phyloP scores from a whole-genome alignment of 2,113 vertebrate species.

The Saguinus midas region DNA sequence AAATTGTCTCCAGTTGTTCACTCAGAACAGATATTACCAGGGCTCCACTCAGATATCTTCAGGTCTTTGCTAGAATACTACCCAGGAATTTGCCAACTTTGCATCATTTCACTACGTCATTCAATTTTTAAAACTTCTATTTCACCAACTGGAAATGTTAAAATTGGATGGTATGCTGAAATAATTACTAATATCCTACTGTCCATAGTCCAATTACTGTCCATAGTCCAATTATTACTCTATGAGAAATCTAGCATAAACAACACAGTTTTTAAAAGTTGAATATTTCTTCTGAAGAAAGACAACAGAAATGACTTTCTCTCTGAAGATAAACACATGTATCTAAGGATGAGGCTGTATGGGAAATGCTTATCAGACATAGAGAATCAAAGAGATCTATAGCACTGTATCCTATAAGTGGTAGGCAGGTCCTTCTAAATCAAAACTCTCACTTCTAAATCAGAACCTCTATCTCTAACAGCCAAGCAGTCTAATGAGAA shows the following conservation, averaged over 20 bases:
- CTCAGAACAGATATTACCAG: background rate
- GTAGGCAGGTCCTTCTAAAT: background rate
- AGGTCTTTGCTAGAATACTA: background rate
- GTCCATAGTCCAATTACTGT: background rate
- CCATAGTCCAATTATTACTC: background rate
- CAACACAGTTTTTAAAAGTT: background rate
- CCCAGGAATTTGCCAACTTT: background rate
- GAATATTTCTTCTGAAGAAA: background rate
- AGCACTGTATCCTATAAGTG: background rate
- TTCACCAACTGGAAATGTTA: background rate
- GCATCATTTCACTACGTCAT: background rate
- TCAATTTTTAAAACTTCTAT: background rate
- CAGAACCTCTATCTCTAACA: background rate
- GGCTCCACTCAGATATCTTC: background rate
- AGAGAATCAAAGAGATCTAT: background rate
- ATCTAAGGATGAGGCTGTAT: background rate
- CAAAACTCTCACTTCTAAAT: background rate
- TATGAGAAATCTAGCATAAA: background rate
- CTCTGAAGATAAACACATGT: background rate
- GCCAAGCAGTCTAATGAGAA: background rate
- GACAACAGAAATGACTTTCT: conserved; percentile 17
- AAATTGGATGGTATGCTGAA: background rate
- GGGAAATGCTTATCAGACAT: background rate
- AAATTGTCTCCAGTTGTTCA: background rate
- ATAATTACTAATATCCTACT: background rate